phyloP scores from a whole-genome alignment of 2,113 vertebrate species.

The Sigmodon hispidus region DNA sequence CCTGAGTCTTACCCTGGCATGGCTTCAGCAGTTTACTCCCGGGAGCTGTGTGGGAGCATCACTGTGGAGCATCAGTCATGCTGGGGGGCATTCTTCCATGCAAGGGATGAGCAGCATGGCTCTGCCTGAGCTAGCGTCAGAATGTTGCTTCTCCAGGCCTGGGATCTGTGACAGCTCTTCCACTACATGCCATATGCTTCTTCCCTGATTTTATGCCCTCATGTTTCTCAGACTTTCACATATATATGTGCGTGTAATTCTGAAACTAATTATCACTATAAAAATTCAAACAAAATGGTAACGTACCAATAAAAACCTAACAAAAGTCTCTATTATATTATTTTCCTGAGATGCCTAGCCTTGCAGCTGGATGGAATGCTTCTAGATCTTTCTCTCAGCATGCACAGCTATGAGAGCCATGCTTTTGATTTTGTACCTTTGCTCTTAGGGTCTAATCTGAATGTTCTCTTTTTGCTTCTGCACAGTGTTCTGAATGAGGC shows the following conservation, averaged over 20 bases:
- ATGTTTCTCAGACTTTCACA: neutral
- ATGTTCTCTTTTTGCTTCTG: neutral
- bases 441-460: neutral
- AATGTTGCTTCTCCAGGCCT: neutral
- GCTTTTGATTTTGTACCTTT: neutral
- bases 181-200: rapidly evolving
- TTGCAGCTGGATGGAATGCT: neutral
- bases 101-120: neutral
- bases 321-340: neutral
- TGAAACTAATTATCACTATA: slow-evolving; percentile 18
- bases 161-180: neutral
- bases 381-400: neutral
- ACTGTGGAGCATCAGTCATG: neutral
- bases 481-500: neutral
- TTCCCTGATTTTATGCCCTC: neutral
- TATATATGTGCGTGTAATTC: neutral
- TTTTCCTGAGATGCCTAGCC: neutral
- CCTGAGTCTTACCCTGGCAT: neutral
- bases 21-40: neutral
- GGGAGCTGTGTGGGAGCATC: neutral
- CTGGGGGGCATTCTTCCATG: neutral
- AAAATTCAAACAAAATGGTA: neutral
- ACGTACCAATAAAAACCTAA: neutral
- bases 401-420: neutral
- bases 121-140: neutral